phyloP scores from a whole-genome alignment of 2,113 vertebrate species.

The Seriola quinqueradiata region DNA sequence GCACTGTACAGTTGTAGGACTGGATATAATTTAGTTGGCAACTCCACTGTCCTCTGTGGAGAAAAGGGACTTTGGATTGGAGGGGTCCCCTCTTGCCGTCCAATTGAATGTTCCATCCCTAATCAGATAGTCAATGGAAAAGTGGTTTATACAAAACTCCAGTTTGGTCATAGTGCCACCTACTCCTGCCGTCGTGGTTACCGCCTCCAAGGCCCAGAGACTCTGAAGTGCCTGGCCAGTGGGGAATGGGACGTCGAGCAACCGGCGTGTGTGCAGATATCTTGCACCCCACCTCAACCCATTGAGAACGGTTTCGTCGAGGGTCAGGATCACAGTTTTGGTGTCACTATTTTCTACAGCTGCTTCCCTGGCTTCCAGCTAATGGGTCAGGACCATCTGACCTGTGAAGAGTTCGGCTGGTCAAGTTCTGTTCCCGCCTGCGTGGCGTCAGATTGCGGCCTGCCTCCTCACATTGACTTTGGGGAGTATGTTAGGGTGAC shows the following conservation, averaged over 20 bases:
- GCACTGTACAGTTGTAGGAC: slow-evolving; percentile 94
- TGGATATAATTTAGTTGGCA: slow-evolving; percentile 91
- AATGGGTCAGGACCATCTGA: slow-evolving; percentile 91
- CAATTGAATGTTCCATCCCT: slow-evolving; percentile 90
- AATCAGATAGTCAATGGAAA: slow-evolving; percentile 89
- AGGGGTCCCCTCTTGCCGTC: slow-evolving; percentile 90
- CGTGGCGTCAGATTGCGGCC: slow-evolving; percentile 91
- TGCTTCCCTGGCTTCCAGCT: slow-evolving; percentile 96
- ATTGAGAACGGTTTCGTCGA: slow-evolving; percentile 97
- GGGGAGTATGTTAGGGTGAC: slow-evolving; percentile 88
- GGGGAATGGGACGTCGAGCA: slow-evolving; percentile 89
- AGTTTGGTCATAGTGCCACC: slow-evolving; percentile 89
- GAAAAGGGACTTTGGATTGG: slow-evolving; percentile 95
- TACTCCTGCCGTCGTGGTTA: slow-evolving; percentile 93
- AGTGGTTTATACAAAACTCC: slow-evolving; percentile 86
- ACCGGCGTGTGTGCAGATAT: slow-evolving; percentile 90
- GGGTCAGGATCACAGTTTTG: slow-evolving; percentile 94
- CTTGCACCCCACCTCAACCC: slow-evolving; percentile 90
- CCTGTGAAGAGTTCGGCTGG: slow-evolving; percentile 95
- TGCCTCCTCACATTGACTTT: slow-evolving; percentile 97
- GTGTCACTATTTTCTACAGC: slow-evolving; percentile 98
- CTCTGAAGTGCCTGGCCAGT: slow-evolving; percentile 88
- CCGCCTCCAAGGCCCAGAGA: slow-evolving; percentile 89
- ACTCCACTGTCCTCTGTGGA: slow-evolving; percentile 93
- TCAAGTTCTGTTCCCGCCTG: slow-evolving; percentile 90